Evolutionary conservation across 2,797 vertebrate genomes (phyloP).

Genomic region (Fringilla coelebs): DNA sequence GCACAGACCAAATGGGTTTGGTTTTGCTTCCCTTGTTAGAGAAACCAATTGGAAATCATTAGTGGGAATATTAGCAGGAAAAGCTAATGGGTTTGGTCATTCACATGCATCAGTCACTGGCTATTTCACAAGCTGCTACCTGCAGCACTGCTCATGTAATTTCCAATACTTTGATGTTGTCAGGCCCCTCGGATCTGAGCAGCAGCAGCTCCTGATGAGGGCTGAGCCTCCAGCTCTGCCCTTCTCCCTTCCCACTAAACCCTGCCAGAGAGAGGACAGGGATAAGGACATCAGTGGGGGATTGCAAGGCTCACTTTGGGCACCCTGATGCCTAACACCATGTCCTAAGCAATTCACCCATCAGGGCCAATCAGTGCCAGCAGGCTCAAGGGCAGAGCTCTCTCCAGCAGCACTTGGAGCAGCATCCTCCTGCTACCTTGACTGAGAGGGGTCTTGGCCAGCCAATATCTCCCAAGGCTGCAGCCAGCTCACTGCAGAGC

Average conservation of each 20-base stretch:
- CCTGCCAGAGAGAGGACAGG: background rate
- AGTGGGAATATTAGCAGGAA: constrained; percentile 21
- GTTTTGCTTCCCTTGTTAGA: background rate
- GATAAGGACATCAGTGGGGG: rapidly evolving
- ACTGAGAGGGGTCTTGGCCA: background rate
- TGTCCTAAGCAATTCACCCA: background rate
- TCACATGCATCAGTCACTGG: background rate
- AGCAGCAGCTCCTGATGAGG: background rate
- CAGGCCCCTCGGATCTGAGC: background rate
- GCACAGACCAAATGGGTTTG: background rate
- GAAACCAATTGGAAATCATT: constrained; percentile 50
- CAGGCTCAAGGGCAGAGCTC: too few relatives aligned
- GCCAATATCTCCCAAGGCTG: background rate
- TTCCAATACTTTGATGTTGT: background rate
- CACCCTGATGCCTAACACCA: background rate
- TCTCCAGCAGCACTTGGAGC: background rate
- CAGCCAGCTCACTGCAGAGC: background rate
- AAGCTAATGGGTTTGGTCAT: constrained; percentile 14
- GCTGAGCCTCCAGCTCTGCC: background rate
- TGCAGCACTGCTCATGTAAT: background rate
- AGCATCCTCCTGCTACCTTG: background rate
- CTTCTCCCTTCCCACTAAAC: background rate
- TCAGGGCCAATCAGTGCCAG: background rate
- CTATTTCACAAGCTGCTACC: constrained; percentile 22
- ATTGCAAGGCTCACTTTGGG: background rate